Evolutionary conservation across 2,797 vertebrate species (phyloP).

Genomic region (Rhinoraja longicauda): DNA sequence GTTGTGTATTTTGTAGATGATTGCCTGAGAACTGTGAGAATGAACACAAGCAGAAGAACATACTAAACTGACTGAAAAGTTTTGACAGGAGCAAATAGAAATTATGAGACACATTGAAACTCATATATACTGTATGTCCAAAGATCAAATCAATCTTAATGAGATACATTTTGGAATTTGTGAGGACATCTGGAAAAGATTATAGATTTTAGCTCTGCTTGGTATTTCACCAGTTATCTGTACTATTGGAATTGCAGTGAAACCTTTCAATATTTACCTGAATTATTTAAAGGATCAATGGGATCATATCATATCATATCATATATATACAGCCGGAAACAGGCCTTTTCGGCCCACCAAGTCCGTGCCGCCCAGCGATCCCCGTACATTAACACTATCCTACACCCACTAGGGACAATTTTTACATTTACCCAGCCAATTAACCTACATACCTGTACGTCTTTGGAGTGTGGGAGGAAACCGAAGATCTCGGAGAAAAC

Average conservation of each 20-base stretch:
- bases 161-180: not conserved
- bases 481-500: no score
- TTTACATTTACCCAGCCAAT: no score
- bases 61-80: not conserved
- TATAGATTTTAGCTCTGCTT: not conserved
- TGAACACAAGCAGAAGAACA: not conserved
- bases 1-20: not conserved
- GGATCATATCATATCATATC: no score
- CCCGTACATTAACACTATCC: no score
- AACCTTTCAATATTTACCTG: not conserved
- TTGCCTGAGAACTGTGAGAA: not conserved
- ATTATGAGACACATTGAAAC: not conserved
- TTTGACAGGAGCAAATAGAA: not conserved
- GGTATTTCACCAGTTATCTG: no score
- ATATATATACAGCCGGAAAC: no score
- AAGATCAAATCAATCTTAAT: not conserved
- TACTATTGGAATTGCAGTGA: not conserved
- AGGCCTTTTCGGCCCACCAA: no score
- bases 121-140: not conserved
- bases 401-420: no score
- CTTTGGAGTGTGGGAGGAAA: no score
- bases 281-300: constrained; percentile 7
- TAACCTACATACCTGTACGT: no score
- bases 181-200: not conserved
- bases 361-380: no score